These are phyloP conservation scores for Artibeus jamaicensis DNA, from an alignment of 2,797 vertebrate species.

Conservation along the genomic window DNA sequence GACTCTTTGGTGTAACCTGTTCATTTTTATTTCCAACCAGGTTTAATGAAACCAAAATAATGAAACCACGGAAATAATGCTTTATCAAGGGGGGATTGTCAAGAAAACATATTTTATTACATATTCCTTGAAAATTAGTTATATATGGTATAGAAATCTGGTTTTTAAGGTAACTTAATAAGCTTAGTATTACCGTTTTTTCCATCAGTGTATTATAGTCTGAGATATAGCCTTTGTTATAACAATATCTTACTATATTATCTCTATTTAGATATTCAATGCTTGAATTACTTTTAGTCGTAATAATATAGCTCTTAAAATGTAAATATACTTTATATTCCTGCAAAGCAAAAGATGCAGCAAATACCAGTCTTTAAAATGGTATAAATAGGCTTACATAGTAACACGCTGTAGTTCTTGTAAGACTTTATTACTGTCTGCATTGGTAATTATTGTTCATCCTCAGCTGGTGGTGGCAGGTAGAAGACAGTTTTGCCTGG, in stretches of 20 bases:
- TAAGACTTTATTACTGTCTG: neutral
- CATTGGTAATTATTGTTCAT: neutral
- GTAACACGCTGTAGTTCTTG: neutral
- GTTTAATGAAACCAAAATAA: neutral
- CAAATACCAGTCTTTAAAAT: neutral
- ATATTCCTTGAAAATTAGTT: neutral
- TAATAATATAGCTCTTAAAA: neutral
- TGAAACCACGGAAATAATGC: neutral
- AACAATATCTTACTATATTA: neutral
- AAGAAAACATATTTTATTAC: neutral
- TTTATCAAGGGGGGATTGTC: neutral
- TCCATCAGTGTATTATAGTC: neutral
- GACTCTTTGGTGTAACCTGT: neutral
- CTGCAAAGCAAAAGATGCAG: neutral
- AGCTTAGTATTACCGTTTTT: neutral
- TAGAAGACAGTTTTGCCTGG: neutral
- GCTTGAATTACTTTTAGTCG: neutral
- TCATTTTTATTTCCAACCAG: neutral
- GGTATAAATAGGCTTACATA: neutral
- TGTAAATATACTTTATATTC: neutral
- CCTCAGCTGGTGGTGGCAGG: neutral
- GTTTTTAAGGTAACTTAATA: neutral
- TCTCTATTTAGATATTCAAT: neutral
- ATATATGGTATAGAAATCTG: neutral
- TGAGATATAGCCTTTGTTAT: neutral